Evolutionary conservation across 2,888 invertebrate species (phyloP), one percentile per base, ranked within the genome.

Genomic region (Byasa hedistus): DNA sequence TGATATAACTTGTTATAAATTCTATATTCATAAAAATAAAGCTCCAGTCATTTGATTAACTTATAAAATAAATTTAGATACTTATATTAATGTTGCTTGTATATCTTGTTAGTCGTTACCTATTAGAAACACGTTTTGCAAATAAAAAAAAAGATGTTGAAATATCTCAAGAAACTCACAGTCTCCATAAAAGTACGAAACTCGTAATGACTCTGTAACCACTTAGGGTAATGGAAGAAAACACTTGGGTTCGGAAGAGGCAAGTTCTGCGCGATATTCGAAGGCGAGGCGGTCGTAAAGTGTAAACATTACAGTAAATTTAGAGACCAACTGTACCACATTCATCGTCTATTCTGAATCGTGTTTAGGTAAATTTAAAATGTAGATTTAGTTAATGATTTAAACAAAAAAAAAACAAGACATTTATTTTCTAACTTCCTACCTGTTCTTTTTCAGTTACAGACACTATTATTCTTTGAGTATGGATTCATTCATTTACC

Each of bases 171-270:
- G 70, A 61, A 71, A 69, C 70, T 70, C 65, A 57, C 36, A 23
- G 61, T 66, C 52, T 57, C 52, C 51, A 54, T 66, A 61, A 61
- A 66, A 66, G 61, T 61, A 61, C 56, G 61, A 61, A 66, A 65
- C 65, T 60, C 61, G 61, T 66, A 66, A 66, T 66, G 65, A 61
- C 65, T 66, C 24, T 52, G 65, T 66, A 61, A 52, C 65, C 65
- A 74, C 73, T 79, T 76, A 76, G 72, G 71, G 69, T 81, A 80
- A 80, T 81, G 81, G 80, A 75, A 76, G 77, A 77, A 79, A 79
- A 77, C 79, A 79, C 80, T 80, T 75, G 69, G 72, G 71, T 72
- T 74, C 71, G 70, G 75, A 74, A 75, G 76, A 78, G 74, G 74
- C 73, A 74, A 72, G 70, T 73, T 75, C 75, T 69, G 68, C 72